Percentiles rank a stretch among this genome's conserved stretches.
Conservation (phyloP, 2,113 vertebrate genomes). For the Bettongia penicillata region DNA sequence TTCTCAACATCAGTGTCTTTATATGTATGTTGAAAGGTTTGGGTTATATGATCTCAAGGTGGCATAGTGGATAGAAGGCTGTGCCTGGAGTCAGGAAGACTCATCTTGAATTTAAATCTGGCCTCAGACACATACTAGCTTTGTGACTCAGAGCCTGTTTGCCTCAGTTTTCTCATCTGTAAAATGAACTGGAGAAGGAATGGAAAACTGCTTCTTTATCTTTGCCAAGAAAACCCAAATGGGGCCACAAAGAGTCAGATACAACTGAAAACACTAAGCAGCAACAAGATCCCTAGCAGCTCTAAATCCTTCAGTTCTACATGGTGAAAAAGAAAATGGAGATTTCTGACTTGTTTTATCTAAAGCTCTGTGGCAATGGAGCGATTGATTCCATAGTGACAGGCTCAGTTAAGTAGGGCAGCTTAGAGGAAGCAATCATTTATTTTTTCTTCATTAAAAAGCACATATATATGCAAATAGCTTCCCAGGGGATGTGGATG, state of each 20-base stretch:
- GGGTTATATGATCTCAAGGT: background rate
- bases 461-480: background rate
- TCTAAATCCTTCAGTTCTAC: background rate
- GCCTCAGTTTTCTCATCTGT: no score
- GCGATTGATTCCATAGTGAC: background rate
- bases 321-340: constrained; percentile 2
- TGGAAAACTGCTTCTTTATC: no score
- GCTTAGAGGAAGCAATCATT: constrained; percentile 33
- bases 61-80: no score
- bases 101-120: no score
- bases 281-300: background rate
- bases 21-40: background rate
- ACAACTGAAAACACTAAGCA: background rate
- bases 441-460: constrained; percentile 57
- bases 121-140: no score
- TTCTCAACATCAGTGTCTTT: background rate
- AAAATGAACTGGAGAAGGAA: no score
- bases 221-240: no score
- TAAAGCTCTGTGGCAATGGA: background rate
- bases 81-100: no score
- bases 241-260: no score
- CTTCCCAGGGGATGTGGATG: background rate
- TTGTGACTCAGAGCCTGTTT: no score
- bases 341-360: background rate
- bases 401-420: background rate